Conservation (phyloP, 2,113 vertebrate genomes). For the Cheirogaleus medius region DNA sequence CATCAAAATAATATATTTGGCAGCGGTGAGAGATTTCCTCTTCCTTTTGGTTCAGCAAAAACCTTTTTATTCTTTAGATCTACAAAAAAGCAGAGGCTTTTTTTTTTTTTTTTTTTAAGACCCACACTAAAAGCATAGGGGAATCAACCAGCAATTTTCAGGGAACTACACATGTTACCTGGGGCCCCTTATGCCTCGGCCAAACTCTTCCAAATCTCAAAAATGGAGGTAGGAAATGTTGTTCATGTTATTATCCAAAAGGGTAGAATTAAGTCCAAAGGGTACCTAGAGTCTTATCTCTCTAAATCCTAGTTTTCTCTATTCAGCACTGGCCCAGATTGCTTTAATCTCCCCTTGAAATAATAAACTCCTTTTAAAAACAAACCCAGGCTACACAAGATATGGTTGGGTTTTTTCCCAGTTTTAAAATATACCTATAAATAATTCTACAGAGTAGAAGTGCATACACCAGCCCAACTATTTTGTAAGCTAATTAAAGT, state of each 20-base stretch:
- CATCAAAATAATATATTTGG: slow-evolving; percentile 26
- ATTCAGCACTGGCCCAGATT: neutral
- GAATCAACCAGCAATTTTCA: neutral
- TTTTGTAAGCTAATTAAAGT: slow-evolving; percentile 50
- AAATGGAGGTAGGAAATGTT: neutral
- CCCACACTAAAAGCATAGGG: neutral
- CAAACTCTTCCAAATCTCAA: neutral
- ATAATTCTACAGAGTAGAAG: slow-evolving; percentile 9
- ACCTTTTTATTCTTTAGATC: neutral
- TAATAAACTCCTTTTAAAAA: slow-evolving; percentile 26
- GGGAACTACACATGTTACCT: neutral
- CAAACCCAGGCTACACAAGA: neutral
- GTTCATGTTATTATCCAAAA: neutral
- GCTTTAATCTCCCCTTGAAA: slow-evolving; percentile 45
- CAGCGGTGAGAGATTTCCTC: neutral
- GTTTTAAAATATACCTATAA: slow-evolving; percentile 51
- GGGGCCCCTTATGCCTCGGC: neutral
- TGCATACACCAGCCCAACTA: neutral
- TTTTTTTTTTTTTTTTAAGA: neutral
- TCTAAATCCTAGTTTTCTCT: slow-evolving; percentile 1
- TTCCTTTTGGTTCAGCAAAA: neutral
- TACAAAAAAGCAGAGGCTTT: neutral
- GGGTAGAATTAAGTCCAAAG: slow-evolving; percentile 34
- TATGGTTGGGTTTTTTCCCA: neutral
- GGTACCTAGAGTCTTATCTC: neutral